Conservation (phyloP, 2,113 vertebrate species). For the Eolophus roseicapilla region DNA sequence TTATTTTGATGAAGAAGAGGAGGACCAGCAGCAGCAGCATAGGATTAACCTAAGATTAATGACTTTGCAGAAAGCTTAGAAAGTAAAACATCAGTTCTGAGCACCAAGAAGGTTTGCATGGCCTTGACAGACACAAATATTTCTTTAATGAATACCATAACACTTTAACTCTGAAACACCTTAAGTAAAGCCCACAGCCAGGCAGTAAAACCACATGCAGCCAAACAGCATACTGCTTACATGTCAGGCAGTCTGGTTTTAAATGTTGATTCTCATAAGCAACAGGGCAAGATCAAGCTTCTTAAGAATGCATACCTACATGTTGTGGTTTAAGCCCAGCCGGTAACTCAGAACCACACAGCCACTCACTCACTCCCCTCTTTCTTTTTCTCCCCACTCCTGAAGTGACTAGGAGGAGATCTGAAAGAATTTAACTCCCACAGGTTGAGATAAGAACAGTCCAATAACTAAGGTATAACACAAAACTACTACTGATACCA, state of each 20-base stretch:
- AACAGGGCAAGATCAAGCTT: background rate
- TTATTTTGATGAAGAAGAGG: background rate
- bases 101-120: fast-evolving
- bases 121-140: background rate
- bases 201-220: background rate
- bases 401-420: background rate
- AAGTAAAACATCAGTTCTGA: background rate
- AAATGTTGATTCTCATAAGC: background rate
- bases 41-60: background rate
- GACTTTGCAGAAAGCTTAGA: background rate
- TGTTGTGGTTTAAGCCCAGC: background rate
- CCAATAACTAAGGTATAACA: background rate
- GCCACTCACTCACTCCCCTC: background rate
- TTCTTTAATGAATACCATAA: background rate
- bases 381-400: background rate
- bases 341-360: background rate
- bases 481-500: background rate
- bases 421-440: background rate
- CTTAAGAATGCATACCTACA: background rate
- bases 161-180: background rate
- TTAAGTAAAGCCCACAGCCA: background rate
- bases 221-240: background rate
- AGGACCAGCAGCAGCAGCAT: background rate
- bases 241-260: fast-evolving
- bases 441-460: background rate